Evolutionary conservation across 92 coral and sea anemone genomes (phyloP).

Genomic region (Parazoanthus atlanticus): DNA sequence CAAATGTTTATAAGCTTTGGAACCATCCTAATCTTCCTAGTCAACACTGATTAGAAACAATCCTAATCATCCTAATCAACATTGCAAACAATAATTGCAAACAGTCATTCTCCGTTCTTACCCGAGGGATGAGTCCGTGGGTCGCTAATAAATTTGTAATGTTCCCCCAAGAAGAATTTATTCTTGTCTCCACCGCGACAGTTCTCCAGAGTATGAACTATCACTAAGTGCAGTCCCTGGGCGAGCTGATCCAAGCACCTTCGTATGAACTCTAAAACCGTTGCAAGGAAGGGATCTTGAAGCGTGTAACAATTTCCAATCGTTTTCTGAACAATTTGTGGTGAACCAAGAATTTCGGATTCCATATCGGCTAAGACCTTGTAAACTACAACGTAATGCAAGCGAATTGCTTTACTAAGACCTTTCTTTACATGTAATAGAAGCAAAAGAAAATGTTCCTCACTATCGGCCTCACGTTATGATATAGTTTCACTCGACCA

Average conservation of each 20-base stretch:
- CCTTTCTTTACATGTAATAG: too few relatives aligned
- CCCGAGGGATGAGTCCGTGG: slow-evolving; percentile 18
- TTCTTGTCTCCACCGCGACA: background rate
- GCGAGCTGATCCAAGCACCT: slow-evolving; percentile 36
- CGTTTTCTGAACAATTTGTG: slow-evolving; percentile 30
- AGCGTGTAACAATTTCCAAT: background rate
- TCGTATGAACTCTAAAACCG: slow-evolving; percentile 21
- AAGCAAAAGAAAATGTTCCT: background rate
- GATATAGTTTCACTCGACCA: background rate
- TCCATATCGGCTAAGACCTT: background rate
- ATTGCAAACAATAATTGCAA: too few relatives aligned
- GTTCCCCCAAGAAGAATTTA: slow-evolving; percentile 6
- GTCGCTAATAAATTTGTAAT: background rate
- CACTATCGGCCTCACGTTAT: background rate
- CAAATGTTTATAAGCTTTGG: too few relatives aligned
- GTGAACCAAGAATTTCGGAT: slow-evolving; percentile 2
- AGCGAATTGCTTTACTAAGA: background rate
- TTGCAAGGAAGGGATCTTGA: slow-evolving; percentile 30
- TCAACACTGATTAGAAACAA: too few relatives aligned
- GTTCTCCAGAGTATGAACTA: background rate
- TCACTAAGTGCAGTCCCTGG: slow-evolving; percentile 12
- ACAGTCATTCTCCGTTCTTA: background rate
- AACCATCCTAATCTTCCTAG: too few relatives aligned
- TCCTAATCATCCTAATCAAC: too few relatives aligned
- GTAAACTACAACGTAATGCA: background rate